These are phyloP conservation scores for Chrysochloris asiatica DNA, from an alignment of 2,113 vertebrate genomes.

Conservation along the genomic window DNA sequence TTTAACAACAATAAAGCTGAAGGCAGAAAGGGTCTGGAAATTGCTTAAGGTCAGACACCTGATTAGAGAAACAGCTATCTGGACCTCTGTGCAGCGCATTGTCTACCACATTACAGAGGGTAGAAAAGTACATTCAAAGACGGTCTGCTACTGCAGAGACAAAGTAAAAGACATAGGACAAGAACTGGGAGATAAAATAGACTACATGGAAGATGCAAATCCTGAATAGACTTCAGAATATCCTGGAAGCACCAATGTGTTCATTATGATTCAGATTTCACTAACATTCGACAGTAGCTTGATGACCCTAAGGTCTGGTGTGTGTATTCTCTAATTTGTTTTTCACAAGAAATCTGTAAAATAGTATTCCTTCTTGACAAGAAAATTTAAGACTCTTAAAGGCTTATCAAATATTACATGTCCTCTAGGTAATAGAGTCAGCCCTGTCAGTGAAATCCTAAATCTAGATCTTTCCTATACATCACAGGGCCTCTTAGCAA, in stretches of 20 bases:
- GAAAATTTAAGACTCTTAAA: not conserved
- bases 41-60: not conserved
- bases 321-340: not conserved
- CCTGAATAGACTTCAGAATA: not conserved
- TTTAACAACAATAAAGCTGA: not conserved
- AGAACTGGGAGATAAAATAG: not conserved
- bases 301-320: not conserved
- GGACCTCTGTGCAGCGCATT: not conserved
- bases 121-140: not conserved
- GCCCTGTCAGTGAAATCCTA: not conserved
- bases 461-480: not conserved
- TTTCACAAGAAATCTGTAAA: constrained; percentile 21
- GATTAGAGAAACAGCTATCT: not conserved
- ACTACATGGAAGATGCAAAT: not conserved
- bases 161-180: not conserved
- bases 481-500: not conserved
- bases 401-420: not conserved
- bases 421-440: not conserved
- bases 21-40: not conserved
- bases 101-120: not conserved
- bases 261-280: not conserved
- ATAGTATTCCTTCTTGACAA: not conserved
- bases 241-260: not conserved
- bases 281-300: not conserved
- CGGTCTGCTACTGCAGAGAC: not conserved